Evolutionary conservation across 2,888 invertebrate genomes (phyloP).

Genomic region (Melanargia galathea): DNA sequence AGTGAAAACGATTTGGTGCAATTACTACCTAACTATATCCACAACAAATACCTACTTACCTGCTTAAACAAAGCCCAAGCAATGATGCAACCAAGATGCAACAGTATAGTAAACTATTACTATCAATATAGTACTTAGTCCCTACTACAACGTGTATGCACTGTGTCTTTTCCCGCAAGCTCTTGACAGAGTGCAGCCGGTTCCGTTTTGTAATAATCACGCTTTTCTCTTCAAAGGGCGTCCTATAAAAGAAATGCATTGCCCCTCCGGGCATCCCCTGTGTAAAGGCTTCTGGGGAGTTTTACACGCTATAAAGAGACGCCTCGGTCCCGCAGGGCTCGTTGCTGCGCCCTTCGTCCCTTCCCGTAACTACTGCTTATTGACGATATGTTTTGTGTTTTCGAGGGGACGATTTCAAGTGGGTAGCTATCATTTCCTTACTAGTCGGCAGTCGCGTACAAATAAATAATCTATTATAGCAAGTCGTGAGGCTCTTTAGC

Average conservation of each 20-base stretch:
- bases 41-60: no score
- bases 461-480: no score
- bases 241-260: slow-evolving; percentile 57
- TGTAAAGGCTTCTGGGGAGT: slow-evolving; percentile 9
- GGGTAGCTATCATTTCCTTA: not conserved
- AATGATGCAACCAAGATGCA: no score
- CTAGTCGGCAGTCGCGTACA: no score
- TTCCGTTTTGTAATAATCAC: slow-evolving; percentile 9
- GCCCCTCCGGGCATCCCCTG: slow-evolving; percentile 49
- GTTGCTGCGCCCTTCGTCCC: slow-evolving; percentile 49
- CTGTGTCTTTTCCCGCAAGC: not conserved
- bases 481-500: no score
- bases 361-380: slow-evolving; percentile 53
- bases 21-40: no score
- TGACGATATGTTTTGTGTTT: slow-evolving; percentile 1
- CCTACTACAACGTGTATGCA: no score
- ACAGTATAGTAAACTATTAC: no score
- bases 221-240: slow-evolving; percentile 40
- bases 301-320: slow-evolving; percentile 26
- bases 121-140: no score
- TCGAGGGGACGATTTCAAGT: not conserved
- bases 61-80: no score
- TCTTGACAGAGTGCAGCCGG: not conserved
- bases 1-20: not conserved
- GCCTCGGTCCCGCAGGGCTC: slow-evolving; percentile 56